These are phyloP conservation scores for Netelia melanura DNA, from an alignment of 2,888 invertebrate genomes.

Conservation along the genomic window DNA sequence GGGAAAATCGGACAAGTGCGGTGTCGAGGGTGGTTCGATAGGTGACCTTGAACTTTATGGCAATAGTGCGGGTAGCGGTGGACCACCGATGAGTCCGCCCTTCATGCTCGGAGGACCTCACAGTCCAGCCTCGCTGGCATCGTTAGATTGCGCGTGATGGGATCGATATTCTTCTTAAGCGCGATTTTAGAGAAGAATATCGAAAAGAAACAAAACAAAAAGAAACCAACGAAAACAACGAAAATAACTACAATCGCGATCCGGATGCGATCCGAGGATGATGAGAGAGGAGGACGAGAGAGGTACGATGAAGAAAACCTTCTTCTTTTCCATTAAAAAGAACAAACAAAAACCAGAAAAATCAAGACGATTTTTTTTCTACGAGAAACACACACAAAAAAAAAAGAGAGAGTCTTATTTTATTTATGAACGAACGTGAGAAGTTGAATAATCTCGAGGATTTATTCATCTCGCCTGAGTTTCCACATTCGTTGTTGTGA, in stretches of 20 bases:
- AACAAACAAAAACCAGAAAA: too few species aligned
- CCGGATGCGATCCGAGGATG: too few species aligned
- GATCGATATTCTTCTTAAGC: slow-evolving; percentile 60
- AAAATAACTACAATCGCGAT: too few species aligned
- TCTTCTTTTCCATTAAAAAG: too few species aligned
- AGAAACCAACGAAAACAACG: slow-evolving; percentile 1
- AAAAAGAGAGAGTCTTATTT: too few species aligned
- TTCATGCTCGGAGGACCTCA: slow-evolving; percentile 90
- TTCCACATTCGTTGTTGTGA: slow-evolving; percentile 52
- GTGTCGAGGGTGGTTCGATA: slow-evolving; percentile 87
- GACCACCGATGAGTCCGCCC: slow-evolving; percentile 90
- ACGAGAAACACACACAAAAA: too few species aligned
- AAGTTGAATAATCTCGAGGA: too few species aligned
- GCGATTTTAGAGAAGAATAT: slow-evolving; percentile 57
- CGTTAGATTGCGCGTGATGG: slow-evolving; percentile 90
- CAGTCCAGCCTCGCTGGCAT: slow-evolving; percentile 90
- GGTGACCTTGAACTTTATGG: slow-evolving; percentile 84
- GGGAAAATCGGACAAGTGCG: slow-evolving; percentile 91
- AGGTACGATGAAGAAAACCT: too few species aligned
- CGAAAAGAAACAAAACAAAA: slow-evolving; percentile 24
- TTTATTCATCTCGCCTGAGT: neutral
- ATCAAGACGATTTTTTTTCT: too few species aligned
- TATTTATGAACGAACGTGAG: too few species aligned
- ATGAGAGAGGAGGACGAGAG: too few species aligned
- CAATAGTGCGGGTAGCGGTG: slow-evolving; percentile 88